Evolutionary conservation across 2,797 vertebrate species (phyloP).

Genomic region (Phalanger gymnotis): DNA sequence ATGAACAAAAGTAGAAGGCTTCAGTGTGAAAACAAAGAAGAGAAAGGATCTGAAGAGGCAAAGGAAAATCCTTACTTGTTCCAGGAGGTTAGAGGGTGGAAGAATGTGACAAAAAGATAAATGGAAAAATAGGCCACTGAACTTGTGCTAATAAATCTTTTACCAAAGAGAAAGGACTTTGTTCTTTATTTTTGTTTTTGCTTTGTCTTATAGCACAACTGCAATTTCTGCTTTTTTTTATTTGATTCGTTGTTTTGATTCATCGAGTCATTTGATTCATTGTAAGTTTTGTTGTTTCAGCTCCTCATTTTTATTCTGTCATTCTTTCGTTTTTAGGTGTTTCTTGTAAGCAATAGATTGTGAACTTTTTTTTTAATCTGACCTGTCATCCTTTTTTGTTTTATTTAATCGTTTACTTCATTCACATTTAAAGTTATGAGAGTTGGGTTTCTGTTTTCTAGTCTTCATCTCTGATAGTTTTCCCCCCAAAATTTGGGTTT

Average conservation of each 20-base stretch:
- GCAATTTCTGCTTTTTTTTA: not conserved
- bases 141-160: not conserved
- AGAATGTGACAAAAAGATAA: not conserved
- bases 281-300: not conserved
- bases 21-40: not conserved
- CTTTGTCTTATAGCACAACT: not conserved
- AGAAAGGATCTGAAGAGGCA: not conserved
- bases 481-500: not conserved
- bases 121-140: not conserved
- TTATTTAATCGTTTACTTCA: not conserved
- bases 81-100: not conserved
- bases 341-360: not conserved
- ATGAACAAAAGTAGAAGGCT: not conserved
- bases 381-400: not conserved
- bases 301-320: not conserved
- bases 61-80: not conserved
- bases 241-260: not conserved
- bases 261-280: not conserved
- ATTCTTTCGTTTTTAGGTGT: not conserved
- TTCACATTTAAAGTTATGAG: not conserved
- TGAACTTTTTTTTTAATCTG: not conserved
- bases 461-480: not conserved
- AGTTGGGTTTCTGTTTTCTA: not conserved
- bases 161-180: not conserved
- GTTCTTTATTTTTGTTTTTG: not conserved